Base-by-base conservation (phyloP, 2,888 invertebrate genomes). In the Criorhina ranunculi region DNA sequence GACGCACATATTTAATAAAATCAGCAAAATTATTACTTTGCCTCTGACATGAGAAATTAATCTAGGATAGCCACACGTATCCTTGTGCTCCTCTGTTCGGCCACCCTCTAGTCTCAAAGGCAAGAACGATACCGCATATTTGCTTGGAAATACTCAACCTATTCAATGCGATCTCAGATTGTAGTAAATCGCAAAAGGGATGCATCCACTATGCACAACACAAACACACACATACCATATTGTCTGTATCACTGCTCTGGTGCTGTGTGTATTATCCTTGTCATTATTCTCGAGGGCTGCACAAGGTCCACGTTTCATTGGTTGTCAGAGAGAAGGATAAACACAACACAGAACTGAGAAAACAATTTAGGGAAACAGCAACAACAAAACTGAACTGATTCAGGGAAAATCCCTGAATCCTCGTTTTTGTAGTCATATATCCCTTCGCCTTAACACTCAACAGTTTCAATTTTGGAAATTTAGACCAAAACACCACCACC, bases 1-100 rank as follows among this genome's bases (percentile, higher is more conserved):
- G 15, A 67, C 53, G 46, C 49, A 40, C 19, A 70, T 55, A 76
- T 80, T 85, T 80, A 80, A 76, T 70, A 80, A 76, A 85, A 75
- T 85, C 80, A 73, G 37, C 75, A 80, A 85, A 85, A 85, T 85
- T 85, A 85, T 85, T 85, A 76, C 70, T 80, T 76, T 76, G 35
- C 70, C 66, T 67, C 76, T 80, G 80, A 85, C 73, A 85, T 79
- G 64, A 59, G 66, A 80, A 70, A 85, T 85, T 85, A 76, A 76
- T 85, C 69, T 80, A 53, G 51, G 40, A 69, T 60, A 49, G 64
- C 64, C 75, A 66, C 75, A 79, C 66, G 70, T 40, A 70, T 78
- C 46, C 69, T 57, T 64, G 66, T 62, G 51, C 31, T 11, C 5
- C 8, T 42, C 24, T 42, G 35, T 57, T 4, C 4, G 24, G 24